Percentiles rank a stretch among this genome's conserved stretches.
These are phyloP conservation scores for Escarpia spicata DNA, from an alignment of 2,888 invertebrate species.

Conservation along the genomic window DNA sequence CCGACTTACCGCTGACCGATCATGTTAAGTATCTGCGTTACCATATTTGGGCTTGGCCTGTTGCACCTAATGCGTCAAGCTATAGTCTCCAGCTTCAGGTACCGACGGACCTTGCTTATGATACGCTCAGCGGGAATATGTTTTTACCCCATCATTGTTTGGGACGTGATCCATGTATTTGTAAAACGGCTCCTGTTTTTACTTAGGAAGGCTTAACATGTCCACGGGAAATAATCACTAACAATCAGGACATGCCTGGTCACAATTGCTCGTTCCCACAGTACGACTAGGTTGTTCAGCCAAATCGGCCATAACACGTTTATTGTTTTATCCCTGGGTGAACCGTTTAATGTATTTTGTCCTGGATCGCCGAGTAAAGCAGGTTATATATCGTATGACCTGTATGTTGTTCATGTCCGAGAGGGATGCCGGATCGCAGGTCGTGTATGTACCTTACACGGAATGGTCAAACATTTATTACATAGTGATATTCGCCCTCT, in stretches of 20 bases:
- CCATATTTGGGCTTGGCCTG: slow-evolving; percentile 20
- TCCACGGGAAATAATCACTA: neutral
- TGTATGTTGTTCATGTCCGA: no score
- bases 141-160: neutral
- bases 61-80: neutral
- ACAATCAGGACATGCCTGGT: neutral
- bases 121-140: neutral
- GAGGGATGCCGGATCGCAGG: no score
- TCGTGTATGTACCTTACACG: no score
- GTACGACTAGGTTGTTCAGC: neutral
- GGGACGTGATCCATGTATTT: neutral
- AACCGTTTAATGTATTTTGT: neutral
- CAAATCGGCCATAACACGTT: neutral
- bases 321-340: neutral
- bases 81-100: neutral
- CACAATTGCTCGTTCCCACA: neutral
- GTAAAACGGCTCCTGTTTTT: neutral
- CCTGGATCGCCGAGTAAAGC: neutral
- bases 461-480: no score
- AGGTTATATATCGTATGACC: no score
- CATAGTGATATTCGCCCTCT: no score
- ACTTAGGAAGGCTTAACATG: neutral
- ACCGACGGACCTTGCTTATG: neutral
- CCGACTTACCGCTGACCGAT: slow-evolving; percentile 7
- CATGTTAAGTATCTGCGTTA: neutral